phyloP scores from a whole-genome alignment of 2,888 invertebrate species.

The Eurytoma adleriae region DNA sequence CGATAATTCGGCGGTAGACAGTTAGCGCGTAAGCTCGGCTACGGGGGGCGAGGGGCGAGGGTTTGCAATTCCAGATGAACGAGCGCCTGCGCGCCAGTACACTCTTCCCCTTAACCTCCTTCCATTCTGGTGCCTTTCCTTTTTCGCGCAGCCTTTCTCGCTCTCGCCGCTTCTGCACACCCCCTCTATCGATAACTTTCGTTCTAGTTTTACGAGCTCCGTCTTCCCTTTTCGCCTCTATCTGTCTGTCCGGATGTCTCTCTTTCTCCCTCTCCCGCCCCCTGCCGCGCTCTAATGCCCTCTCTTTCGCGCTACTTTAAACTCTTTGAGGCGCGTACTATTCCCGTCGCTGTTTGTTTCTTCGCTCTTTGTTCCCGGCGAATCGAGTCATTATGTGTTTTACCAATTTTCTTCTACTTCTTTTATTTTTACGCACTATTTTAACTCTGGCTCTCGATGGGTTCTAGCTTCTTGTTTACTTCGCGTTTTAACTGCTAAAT shows the following conservation, averaged over 20 bases:
- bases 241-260: constrained; percentile 20
- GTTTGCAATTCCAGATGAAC: background rate
- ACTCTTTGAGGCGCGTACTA: background rate
- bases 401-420: background rate
- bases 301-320: background rate
- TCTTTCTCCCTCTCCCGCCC: background rate
- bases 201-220: background rate
- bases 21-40: too few relatives aligned
- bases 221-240: constrained; percentile 8
- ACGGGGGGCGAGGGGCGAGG: too few relatives aligned
- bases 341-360: background rate
- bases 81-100: constrained; percentile 1
- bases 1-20: too few relatives aligned
- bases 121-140: background rate
- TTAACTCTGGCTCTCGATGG: background rate
- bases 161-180: constrained; percentile 3
- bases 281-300: too few relatives aligned
- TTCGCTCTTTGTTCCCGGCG: constrained; percentile 12
- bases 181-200: background rate
- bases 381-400: constrained; percentile 11
- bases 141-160: constrained; percentile 20
- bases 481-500: background rate
- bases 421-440: background rate
- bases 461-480: background rate
- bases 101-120: constrained; percentile 6